A percentile compares a stretch with the other conserved stretches of the same genome.
Evolutionary conservation across 37 sponge, comb jelly and placozoan genomes (phyloP).

Genomic region (Chondrosia reniformis): DNA sequence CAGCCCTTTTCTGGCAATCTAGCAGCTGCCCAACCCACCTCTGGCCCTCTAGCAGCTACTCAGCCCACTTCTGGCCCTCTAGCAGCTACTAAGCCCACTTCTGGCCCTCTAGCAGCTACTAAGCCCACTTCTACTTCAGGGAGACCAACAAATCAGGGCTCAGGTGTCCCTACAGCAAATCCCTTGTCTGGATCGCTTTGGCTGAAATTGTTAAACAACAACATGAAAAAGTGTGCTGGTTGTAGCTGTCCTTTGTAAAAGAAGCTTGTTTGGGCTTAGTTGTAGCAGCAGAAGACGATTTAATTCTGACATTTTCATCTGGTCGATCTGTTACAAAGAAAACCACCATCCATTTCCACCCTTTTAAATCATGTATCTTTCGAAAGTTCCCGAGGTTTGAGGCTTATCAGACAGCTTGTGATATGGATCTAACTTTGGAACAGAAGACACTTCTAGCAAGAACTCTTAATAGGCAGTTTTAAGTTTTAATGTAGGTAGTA

Average conservation of each 20-base stretch:
- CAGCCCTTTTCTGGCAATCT: not conserved
- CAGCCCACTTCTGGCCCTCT: not conserved
- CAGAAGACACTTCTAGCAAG: not conserved
- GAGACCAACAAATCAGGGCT: not conserved
- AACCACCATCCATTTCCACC: slow-evolving; percentile 1
- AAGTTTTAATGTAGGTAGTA: no score
- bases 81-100: not conserved
- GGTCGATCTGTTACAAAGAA: not conserved
- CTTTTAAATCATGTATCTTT: not conserved
- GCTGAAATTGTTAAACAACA: not conserved
- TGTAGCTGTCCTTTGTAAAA: not conserved
- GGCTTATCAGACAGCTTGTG: not conserved
- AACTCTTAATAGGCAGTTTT: not conserved
- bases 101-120: not conserved
- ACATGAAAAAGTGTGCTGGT: slow-evolving; percentile 9
- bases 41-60: not conserved
- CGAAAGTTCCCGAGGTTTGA: not conserved
- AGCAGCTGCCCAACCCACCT: not conserved
- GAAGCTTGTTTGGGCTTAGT: not conserved
- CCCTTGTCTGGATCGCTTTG: not conserved
- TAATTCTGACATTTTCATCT: slow-evolving; percentile 2
- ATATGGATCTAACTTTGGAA: not conserved
- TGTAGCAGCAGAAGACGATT: not conserved
- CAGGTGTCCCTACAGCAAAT: not conserved
- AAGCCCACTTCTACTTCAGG: not conserved